Evolutionary conservation across 2,113 vertebrate species (phyloP), one percentile per base, ranked within the genome.

Genomic region (Picathartes gymnocephalus): DNA sequence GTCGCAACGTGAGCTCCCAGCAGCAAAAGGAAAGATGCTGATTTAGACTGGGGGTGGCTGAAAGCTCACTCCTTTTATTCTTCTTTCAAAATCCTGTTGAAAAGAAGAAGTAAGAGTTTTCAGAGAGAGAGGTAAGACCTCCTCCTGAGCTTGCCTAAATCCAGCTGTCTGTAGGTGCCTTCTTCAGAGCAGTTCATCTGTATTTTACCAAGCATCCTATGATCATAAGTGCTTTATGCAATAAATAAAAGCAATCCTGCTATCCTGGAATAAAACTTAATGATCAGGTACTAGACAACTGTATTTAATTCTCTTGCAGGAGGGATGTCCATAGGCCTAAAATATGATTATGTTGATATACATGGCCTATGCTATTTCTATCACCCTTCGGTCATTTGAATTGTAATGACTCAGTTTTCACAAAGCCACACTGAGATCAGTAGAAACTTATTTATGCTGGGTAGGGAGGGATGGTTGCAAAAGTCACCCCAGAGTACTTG

Each of bases 11-110:
- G 78, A 95, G 56, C 16, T 95, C 74, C 69, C 88, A 93, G 65
- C 66, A 93, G 94, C 79, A 72, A 57, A 31, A 73, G 56, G 27
- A 68, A 85, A 96, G 79, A 81, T 81, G 81, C 40, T 93, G 74
- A 82, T 95, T 94, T 89, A 60, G 60, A 45, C 60, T 88, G 89
- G 28, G 64, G 30, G 62, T 81, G 65, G 39, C 60, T 87, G 84
- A 81, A 88, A 92, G 64, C 64, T 82, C 35, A 23, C 11, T 88
- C n/a, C 47, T 93, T 95, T 95, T 90, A 90, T 81, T 94, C 39
- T 73, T 79, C 39, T 78, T 94, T 94, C 19, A 27, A 81, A 83
- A 94, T 72, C 24, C 25, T 3, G 6, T 25, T 81, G 65, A 81
- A 94, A 81, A 82, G 44, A 76, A 92, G 50, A 17, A 87, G 27